Evolutionary conservation across 2,113 vertebrate species (phyloP).

Genomic region (Pica pica): DNA sequence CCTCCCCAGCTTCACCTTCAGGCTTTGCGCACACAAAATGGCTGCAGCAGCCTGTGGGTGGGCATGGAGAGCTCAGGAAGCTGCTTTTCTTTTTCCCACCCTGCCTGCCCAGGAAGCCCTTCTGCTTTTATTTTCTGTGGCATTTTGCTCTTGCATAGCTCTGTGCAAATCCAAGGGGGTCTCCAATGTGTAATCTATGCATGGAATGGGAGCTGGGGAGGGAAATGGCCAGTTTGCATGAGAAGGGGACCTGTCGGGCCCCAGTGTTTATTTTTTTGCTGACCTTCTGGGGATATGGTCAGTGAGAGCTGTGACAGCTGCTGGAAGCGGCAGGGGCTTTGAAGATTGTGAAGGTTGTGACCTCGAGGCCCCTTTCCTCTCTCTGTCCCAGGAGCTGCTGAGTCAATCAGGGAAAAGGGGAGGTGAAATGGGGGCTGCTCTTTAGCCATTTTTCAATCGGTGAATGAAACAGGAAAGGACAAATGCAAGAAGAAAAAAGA

Average conservation of each 20-base stretch:
- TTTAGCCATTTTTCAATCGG: conserved; percentile 71
- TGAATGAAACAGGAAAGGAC: conserved; percentile 74
- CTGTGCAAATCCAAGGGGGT: conserved; percentile 56
- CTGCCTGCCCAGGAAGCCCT: conserved; percentile 55
- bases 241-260: conserved; percentile 56
- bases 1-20: conserved; percentile 41
- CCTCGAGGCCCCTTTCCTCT: conserved; percentile 68
- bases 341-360: conserved; percentile 75
- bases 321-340: conserved; percentile 72
- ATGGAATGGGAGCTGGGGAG: conserved; percentile 56
- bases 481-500: conserved; percentile 69
- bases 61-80: conserved; percentile 52
- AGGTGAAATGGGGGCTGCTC: conserved; percentile 67
- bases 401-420: conserved; percentile 72
- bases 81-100: conserved; percentile 57
- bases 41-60: conserved; percentile 69
- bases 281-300: conserved; percentile 71
- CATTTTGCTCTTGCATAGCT: conserved; percentile 60
- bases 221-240: conserved; percentile 56
- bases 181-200: conserved; percentile 58
- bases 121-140: conserved; percentile 62
- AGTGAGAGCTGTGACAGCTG: conserved; percentile 73
- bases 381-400: conserved; percentile 70
- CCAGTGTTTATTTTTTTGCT: conserved; percentile 71
- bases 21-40: conserved; percentile 62